Percentiles rank a stretch among this genome's conserved stretches.
phyloP scores from a whole-genome alignment of 2,888 invertebrate genomes.

The Eristalinus aeneus region DNA sequence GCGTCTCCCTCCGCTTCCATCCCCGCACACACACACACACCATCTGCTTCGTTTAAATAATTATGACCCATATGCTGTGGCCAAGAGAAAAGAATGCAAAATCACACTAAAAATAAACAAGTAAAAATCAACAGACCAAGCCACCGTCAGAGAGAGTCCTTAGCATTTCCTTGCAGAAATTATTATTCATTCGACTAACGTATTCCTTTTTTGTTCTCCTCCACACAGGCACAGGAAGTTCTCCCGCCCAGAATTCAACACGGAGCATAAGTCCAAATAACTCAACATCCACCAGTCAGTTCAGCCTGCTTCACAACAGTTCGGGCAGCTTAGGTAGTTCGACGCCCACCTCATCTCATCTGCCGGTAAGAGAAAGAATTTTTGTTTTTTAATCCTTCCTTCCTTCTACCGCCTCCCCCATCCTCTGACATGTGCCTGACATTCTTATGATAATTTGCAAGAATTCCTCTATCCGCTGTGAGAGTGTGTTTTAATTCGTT shows the following conservation, averaged over 20 bases:
- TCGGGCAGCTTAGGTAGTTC: conserved; percentile 80
- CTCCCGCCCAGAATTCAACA: conserved; percentile 81
- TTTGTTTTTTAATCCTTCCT: neutral
- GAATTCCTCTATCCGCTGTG: conserved; percentile 4
- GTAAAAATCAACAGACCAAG: neutral
- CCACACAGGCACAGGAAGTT: conserved; percentile 80
- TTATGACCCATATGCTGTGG: conserved; percentile 67
- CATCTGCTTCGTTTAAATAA: conserved; percentile 33
- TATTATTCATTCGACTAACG: conserved; percentile 35
- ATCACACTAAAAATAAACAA: conserved; percentile 21
- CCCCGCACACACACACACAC: too few relatives aligned
- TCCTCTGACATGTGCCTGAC: neutral
- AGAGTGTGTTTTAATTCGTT: conserved; percentile 9
- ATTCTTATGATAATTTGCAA: conserved; percentile 4
- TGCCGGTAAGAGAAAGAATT: conserved; percentile 75
- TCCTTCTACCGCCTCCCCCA: neutral
- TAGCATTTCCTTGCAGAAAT: conserved; percentile 41
- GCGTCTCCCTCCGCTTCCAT: too few relatives aligned
- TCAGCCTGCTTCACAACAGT: conserved; percentile 80
- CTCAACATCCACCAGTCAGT: conserved; percentile 81
- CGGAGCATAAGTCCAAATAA: conserved; percentile 81
- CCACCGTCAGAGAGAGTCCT: neutral
- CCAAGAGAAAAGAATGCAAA: conserved; percentile 32
- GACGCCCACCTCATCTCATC: conserved; percentile 80
- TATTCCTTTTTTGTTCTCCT: conserved; percentile 38